Evolutionary conservation across 2,113 vertebrate genomes (phyloP).

Genomic region (Numida meleagris): DNA sequence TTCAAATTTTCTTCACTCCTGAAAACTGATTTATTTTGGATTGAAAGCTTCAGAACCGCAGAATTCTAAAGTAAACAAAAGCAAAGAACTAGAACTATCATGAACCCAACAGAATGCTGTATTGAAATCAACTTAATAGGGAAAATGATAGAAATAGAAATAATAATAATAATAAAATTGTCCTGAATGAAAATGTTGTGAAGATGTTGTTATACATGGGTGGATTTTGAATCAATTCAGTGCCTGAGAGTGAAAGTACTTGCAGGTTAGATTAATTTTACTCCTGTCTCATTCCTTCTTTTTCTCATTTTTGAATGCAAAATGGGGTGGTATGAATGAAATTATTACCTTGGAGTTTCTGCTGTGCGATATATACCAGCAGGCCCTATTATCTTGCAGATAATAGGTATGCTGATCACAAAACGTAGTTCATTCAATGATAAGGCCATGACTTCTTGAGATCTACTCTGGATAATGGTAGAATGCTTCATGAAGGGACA

Average conservation of each 20-base stretch:
- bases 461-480: neutral
- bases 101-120: neutral
- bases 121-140: neutral
- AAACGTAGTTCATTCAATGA: neutral
- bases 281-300: neutral
- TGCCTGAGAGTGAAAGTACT: neutral
- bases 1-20: neutral
- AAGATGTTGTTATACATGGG: neutral
- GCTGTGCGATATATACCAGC: neutral
- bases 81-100: neutral
- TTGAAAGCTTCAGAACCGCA: neutral
- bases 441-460: neutral
- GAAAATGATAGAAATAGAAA: neutral
- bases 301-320: neutral
- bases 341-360: neutral
- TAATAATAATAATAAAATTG: neutral
- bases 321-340: neutral
- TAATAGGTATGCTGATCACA: neutral
- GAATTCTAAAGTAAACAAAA: neutral
- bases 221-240: neutral
- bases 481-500: neutral
- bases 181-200: neutral
- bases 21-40: neutral
- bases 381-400: neutral
- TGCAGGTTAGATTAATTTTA: neutral